Base-by-base conservation (phyloP, 1,140 invertebrate genomes). In the Drosophila kohkoa region DNA sequence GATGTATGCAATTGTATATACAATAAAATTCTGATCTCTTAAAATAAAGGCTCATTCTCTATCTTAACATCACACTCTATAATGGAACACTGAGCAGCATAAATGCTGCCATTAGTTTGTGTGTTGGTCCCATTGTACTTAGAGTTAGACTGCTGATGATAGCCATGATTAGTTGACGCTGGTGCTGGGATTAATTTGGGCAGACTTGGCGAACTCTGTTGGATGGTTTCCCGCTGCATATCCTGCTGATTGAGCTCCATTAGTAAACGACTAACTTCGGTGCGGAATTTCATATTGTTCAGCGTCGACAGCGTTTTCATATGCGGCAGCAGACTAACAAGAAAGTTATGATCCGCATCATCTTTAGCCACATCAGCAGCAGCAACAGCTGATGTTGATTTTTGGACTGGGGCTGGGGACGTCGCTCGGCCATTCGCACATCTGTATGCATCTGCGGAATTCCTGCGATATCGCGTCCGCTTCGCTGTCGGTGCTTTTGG, bases 21-120 rank as follows among this genome's bases (percentile, higher is more conserved):
- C 25, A 57, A 25, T 48, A 55, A 15, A 5, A 35, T 51, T 8
- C 55, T 63, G 58, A 38, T 30, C 10, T 45, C 32, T 41, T 66
- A 88, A 41, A 67, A 38, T 30, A 89, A 6, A 15, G 77, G 49
- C 11, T 89, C 85, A 52, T 89, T 89, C 58, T 89, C 85, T 55
- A 89, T 89, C 41, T 89, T 89, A 45, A 89, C 86, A 59, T 89
- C 85, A 28, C 86, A 89, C 46, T 89, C 85, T 15, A 89, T 52
- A 32, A 75, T 62, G 1, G 80, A 81, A 20, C 72, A 77, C 7
- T 89, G 69, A 5, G 43, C 65, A 1, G 75, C 30, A 41, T 48
- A 76, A 5, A 20, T 6, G 10, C 41, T 52, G 11, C 38, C 70
- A 30, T 68, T 67, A 3, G 7, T 38, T 1, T 38, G 30, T 54